Conservation (phyloP, 1,140 invertebrate genomes). For the Aphelinus atriplicis region DNA sequence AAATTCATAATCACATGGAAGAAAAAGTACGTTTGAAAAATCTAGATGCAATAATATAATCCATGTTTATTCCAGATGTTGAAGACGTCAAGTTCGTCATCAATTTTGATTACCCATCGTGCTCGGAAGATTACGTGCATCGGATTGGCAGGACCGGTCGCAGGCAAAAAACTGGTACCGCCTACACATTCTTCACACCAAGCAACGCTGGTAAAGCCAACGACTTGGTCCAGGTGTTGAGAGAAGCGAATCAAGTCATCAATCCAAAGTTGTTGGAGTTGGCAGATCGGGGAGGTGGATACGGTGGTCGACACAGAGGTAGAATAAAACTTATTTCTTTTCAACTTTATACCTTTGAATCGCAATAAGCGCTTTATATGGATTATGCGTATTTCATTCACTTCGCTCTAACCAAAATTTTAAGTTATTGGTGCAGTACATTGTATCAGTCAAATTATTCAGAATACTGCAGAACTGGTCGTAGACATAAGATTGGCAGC, state of each 20-base stretch:
- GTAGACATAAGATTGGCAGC: too few relatives aligned
- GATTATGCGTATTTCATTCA: too few relatives aligned
- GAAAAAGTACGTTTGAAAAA: too few relatives aligned
- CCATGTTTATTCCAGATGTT: constrained; percentile 83
- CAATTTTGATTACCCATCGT: constrained; percentile 99
- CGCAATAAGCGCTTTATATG: too few relatives aligned
- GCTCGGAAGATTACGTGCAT: constrained; percentile 99
- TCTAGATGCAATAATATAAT: too few relatives aligned
- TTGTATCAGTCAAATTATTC: too few relatives aligned
- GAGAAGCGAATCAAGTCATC: constrained; percentile 94
- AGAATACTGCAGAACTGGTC: too few relatives aligned
- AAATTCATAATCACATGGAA: too few relatives aligned
- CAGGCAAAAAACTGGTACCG: constrained; percentile 94
- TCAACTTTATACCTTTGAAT: too few relatives aligned
- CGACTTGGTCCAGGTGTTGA: constrained; percentile 90
- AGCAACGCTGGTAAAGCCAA: constrained; percentile 91
- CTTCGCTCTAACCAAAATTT: too few relatives aligned
- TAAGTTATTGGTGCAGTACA: too few relatives aligned
- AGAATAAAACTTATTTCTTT: not conserved
- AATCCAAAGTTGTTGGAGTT: constrained; percentile 77
- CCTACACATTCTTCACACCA: constrained; percentile 98
- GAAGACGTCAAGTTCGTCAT: constrained; percentile 99
- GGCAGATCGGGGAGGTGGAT: constrained; percentile 64
- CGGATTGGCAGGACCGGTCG: constrained; percentile 98
- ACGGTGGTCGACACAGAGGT: constrained; percentile 60